phyloP scores from a whole-genome alignment of 2,113 vertebrate genomes.

The Bolborhynchus lineola region DNA sequence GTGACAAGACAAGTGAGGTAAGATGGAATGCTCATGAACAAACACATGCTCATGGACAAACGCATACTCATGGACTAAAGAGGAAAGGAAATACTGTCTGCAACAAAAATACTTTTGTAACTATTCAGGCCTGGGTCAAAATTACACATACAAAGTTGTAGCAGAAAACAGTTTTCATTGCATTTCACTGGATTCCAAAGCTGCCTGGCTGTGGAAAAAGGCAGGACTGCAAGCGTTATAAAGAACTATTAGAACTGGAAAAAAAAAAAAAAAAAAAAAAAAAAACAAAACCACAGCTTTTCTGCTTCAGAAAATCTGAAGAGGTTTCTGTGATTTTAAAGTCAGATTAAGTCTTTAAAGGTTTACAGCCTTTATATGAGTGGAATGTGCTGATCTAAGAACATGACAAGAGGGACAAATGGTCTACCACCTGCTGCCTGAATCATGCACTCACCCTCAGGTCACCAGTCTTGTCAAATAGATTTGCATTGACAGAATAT shows the following conservation, averaged over 20 bases:
- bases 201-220: background rate
- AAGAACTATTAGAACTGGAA: background rate
- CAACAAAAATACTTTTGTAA: background rate
- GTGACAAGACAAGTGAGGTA: background rate
- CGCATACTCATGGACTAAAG: background rate
- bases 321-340: background rate
- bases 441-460: background rate
- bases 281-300: background rate
- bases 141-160: background rate
- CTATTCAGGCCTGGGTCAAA: background rate
- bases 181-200: background rate
- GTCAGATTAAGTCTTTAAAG: background rate
- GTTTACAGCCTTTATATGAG: background rate
- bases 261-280: background rate
- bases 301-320: background rate
- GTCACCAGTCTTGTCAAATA: slow-evolving; percentile 28
- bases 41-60: background rate
- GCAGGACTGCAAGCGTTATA: background rate
- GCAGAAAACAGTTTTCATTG: background rate
- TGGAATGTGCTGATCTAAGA: background rate
- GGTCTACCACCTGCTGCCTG: slow-evolving; percentile 29
- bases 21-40: background rate
- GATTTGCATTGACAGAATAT: background rate
- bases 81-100: background rate
- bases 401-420: background rate